phyloP scores from a whole-genome alignment of 2,888 invertebrate genomes.

The Chesias legatella region DNA sequence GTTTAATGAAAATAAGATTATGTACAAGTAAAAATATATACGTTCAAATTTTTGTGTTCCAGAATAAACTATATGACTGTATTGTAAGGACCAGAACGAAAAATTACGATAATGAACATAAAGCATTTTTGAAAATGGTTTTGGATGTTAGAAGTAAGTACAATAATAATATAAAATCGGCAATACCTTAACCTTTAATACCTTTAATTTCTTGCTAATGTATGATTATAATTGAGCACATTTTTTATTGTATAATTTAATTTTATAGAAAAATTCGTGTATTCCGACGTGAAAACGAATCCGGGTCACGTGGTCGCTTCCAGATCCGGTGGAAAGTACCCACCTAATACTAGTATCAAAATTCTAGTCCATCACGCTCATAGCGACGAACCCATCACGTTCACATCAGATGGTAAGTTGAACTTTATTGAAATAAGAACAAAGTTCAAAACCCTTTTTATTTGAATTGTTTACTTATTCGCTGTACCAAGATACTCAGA shows the following conservation, averaged over 20 bases:
- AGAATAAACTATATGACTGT: slow-evolving; percentile 86
- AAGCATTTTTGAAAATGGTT: slow-evolving; percentile 91
- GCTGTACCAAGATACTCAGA: no score
- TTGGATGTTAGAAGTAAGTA: slow-evolving; percentile 87
- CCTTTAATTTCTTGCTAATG: not conserved
- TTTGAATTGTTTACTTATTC: no score
- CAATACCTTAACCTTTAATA: not conserved
- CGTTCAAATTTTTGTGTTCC: slow-evolving; percentile 39
- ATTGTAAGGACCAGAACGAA: slow-evolving; percentile 84
- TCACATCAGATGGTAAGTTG: slow-evolving; percentile 93
- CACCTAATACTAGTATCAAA: slow-evolving; percentile 91
- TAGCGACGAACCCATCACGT: slow-evolving; percentile 85
- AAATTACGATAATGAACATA: slow-evolving; percentile 87
- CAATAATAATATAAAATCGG: slow-evolving; percentile 7
- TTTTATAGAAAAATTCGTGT: slow-evolving; percentile 83
- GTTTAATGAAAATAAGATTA: not conserved
- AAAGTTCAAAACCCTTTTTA: no score
- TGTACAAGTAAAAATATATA: no score
- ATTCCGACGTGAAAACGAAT: slow-evolving; percentile 89
- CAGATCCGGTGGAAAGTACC: slow-evolving; percentile 89
- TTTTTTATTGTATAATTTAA: not conserved
- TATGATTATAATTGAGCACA: no score
- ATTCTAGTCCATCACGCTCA: slow-evolving; percentile 86
- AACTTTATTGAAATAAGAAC: not conserved
- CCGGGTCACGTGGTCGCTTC: slow-evolving; percentile 94